phyloP scores from a whole-genome alignment of 2,888 invertebrate species.

The Eurytoma californica region DNA sequence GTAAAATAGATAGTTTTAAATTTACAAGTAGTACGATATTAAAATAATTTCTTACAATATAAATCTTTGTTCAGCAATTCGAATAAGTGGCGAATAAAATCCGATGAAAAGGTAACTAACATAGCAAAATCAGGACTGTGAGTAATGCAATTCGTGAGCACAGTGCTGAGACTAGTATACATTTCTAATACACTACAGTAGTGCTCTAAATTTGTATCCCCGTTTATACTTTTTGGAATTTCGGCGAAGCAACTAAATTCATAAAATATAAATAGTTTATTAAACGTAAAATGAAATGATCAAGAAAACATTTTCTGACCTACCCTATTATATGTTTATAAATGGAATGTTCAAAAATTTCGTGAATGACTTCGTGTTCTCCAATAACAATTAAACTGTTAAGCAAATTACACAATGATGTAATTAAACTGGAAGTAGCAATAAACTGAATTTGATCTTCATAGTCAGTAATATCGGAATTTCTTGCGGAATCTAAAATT shows the following conservation, averaged over 20 bases:
- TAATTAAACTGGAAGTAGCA: conserved; percentile 76
- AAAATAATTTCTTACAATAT: conserved; percentile 73
- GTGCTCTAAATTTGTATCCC: conserved; percentile 71
- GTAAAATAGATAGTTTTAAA: background rate
- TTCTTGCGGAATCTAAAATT: conserved; percentile 61
- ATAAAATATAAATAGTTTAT: conserved; percentile 9
- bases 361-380: conserved; percentile 71
- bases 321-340: conserved; percentile 76
- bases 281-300: conserved; percentile 7
- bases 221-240: conserved; percentile 70
- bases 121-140: conserved; percentile 72
- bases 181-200: conserved; percentile 77
- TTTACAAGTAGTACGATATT: background rate
- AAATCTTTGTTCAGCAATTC: conserved; percentile 73
- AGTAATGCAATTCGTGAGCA: conserved; percentile 74
- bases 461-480: conserved; percentile 61
- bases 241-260: conserved; percentile 72
- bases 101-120: conserved; percentile 75
- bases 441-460: conserved; percentile 66
- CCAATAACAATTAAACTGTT: conserved; percentile 75
- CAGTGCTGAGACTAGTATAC: conserved; percentile 75
- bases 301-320: conserved; percentile 38
- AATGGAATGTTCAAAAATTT: conserved; percentile 75
- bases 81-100: conserved; percentile 75
- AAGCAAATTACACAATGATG: conserved; percentile 73